Evolutionary conservation across 2,797 vertebrate genomes (phyloP).

Genomic region (Sebastes taczanowskii): DNA sequence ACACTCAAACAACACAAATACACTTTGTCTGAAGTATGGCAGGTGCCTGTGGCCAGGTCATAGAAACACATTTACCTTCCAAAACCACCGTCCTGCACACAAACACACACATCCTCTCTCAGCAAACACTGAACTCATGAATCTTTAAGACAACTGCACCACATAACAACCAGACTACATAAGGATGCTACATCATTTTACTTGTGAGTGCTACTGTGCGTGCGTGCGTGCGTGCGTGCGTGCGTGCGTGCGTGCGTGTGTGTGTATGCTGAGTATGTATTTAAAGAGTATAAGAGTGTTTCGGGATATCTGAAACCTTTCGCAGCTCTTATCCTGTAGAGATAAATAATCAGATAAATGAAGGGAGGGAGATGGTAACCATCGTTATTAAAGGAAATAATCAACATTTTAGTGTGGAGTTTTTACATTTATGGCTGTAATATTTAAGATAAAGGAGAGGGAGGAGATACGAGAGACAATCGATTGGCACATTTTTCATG

Average conservation of each 20-base stretch:
- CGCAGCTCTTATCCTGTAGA: not conserved
- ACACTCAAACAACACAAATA: not conserved
- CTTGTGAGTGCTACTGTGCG: not conserved
- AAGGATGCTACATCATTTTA: not conserved
- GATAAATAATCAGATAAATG: not conserved
- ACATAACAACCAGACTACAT: not conserved
- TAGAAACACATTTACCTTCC: not conserved
- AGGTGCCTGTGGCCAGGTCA: slow-evolving; percentile 49
- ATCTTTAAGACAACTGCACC: not conserved
- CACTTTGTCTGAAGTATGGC: slow-evolving; percentile 4
- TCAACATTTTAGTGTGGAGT: not conserved
- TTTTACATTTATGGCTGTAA: not conserved
- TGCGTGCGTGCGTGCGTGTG: not conserved
- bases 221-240: too few relatives aligned
- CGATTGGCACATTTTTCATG: not conserved
- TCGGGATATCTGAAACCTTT: not conserved
- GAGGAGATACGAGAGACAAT: not conserved
- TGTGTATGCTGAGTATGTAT: not conserved
- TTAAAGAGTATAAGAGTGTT: not conserved
- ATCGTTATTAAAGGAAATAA: not conserved
- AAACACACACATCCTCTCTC: not conserved
- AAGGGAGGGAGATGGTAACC: not conserved
- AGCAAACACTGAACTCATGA: not conserved
- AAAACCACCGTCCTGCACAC: not conserved
- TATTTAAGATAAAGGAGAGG: not conserved